A percentile compares a stretch with the other conserved stretches of the same genome.
Conservation (phyloP, 2,797 vertebrate genomes). For the Epinephelus awoara region DNA sequence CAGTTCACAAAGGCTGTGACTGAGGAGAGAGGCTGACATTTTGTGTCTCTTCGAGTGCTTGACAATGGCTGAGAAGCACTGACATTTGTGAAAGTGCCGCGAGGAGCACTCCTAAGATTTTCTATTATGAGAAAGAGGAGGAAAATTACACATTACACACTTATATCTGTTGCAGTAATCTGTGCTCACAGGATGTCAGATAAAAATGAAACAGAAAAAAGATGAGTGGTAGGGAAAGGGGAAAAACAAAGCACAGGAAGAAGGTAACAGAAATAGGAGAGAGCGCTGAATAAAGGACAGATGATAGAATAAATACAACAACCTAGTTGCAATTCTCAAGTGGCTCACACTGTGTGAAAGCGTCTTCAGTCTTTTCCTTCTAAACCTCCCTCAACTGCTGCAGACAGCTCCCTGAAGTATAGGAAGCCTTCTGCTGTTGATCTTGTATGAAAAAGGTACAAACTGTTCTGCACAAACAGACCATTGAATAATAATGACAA, state of each 20-base stretch:
- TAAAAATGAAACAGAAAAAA: constrained; percentile 43
- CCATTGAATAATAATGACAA: constrained; percentile 69
- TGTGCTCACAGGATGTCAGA: constrained; percentile 60
- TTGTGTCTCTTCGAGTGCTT: constrained; percentile 68
- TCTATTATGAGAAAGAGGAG: constrained; percentile 63
- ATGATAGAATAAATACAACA: constrained; percentile 72
- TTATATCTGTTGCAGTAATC: constrained; percentile 69
- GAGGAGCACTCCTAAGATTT: constrained; percentile 57
- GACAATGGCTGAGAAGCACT: constrained; percentile 75
- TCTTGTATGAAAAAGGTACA: constrained; percentile 77
- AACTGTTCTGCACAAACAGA: constrained; percentile 77
- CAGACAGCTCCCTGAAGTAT: constrained; percentile 69
- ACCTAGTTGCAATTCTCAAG: constrained; percentile 70
- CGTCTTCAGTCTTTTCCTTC: constrained; percentile 67
- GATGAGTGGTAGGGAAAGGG: constrained; percentile 14
- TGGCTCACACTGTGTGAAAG: constrained; percentile 62
- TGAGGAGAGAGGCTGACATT: constrained; percentile 81
- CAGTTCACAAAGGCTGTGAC: constrained; percentile 73
- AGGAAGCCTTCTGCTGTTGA: constrained; percentile 74
- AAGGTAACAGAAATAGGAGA: constrained; percentile 34
- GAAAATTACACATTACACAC: constrained; percentile 66
- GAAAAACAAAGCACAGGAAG: constrained; percentile 46
- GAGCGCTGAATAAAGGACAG: constrained; percentile 48
- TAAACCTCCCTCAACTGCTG: constrained; percentile 68
- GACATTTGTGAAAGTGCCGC: constrained; percentile 81